Conservation (phyloP, 2,888 invertebrate species). For the Psococerastis gibbosa region DNA sequence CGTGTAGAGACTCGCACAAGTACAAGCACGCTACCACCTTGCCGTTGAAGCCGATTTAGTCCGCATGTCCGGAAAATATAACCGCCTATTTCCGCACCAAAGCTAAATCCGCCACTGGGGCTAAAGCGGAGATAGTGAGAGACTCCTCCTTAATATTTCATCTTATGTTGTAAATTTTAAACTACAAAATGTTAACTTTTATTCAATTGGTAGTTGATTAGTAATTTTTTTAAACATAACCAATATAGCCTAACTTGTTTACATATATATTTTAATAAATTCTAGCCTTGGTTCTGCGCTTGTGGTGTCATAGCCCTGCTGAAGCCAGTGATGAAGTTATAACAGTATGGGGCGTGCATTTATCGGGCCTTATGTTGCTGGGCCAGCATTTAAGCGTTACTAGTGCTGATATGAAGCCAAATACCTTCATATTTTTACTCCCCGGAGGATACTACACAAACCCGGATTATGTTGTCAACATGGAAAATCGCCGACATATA, state of each 20-base stretch:
- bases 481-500: slow-evolving; percentile 25
- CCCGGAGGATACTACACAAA: slow-evolving; percentile 70
- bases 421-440: slow-evolving; percentile 69
- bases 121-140: no score
- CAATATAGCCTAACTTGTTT: slow-evolving; percentile 8
- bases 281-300: slow-evolving; percentile 28
- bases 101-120: no score
- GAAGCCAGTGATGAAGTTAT: slow-evolving; percentile 18
- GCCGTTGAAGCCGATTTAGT: no score
- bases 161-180: no score
- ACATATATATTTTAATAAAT: slow-evolving; percentile 10
- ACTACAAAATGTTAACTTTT: no score
- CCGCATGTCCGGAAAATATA: no score
- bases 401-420: slow-evolving; percentile 43
- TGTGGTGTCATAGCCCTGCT: slow-evolving; percentile 26
- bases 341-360: slow-evolving; percentile 68
- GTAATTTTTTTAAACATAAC: not conserved
- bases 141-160: no score
- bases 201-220: not conserved
- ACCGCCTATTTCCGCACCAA: no score
- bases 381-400: slow-evolving; percentile 46
- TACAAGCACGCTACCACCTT: no score
- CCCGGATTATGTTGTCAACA: slow-evolving; percentile 25
- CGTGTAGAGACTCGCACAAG: no score
- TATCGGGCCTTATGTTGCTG: slow-evolving; percentile 62